Evolutionary conservation across 2,888 invertebrate genomes (phyloP), one percentile per base, ranked within the genome.

Genomic region (Drosophila anceps): DNA sequence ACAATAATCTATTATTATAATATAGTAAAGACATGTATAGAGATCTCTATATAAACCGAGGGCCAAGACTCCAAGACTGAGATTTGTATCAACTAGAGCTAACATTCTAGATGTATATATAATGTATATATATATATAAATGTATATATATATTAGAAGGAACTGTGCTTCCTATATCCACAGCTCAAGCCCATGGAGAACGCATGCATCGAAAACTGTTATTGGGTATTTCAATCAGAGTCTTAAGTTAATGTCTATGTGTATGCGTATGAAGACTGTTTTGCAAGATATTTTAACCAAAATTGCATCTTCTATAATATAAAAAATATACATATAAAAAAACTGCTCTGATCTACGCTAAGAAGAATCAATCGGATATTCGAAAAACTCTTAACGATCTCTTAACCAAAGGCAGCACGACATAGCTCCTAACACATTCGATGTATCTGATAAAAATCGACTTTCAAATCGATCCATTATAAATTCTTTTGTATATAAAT

Each of bases 341-440:
- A 46, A 27, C 15, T 24, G 44, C 15, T 48, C 29, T 48, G 48
- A 29, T 48, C 48, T n/a, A 50, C 12, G 31, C n/a, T 50, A 29
- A 31, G 48, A 31, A 18, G 18, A 12, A 46, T 46, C 27, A 46
- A 46, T 27, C 27, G 46, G 46, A 27, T 27, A 15, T 15, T 8
- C 24, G 44, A 46, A 27, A 29, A 46, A 46, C n/a, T 48, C n/a
- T 27, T 46, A 46, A 50, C 50, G 31, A 50, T 31, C 31, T 18
- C 50, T 50, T 50, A 50, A 50, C 48, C 29, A 48, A 48, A 31
- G 48, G 18, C 48, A 31, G 48, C 48, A 50, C 48, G 50, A 50
- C 5, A n/a, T 12, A 48, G 50, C 50, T 50, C 31, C 50, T 50
- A 50, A 50, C 50, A 50, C 8, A 50, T 50, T 50, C 6, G 31